These are phyloP conservation scores for Clinocottus analis DNA, from an alignment of 2,113 vertebrate genomes.

Conservation along the genomic window DNA sequence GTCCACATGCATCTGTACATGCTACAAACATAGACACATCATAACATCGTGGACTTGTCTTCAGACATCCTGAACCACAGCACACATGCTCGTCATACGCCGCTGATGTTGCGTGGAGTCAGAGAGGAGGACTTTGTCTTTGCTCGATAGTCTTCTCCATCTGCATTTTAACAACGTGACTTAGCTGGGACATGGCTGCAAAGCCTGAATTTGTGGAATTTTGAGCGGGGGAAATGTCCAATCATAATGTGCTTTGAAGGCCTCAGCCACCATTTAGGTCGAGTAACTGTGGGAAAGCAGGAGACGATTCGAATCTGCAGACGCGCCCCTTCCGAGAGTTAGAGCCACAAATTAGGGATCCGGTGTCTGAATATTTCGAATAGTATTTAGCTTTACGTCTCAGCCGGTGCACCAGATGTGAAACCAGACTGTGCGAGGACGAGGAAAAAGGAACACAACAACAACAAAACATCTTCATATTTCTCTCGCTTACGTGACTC, in stretches of 20 bases:
- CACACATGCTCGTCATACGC: constrained; percentile 28
- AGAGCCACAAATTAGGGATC: constrained; percentile 34
- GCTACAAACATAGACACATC: background rate
- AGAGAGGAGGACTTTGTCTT: background rate
- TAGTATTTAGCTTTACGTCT: constrained; percentile 13
- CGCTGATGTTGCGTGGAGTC: background rate
- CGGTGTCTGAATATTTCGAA: background rate
- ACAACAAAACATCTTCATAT: constrained; percentile 18
- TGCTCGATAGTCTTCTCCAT: background rate
- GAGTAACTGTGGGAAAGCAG: constrained; percentile 37
- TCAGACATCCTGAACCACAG: constrained; percentile 4
- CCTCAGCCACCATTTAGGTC: constrained; percentile 35
- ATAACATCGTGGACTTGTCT: background rate
- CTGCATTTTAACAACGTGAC: constrained; percentile 7
- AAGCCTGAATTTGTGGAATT: constrained; percentile 36
- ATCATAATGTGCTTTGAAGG: constrained; percentile 52
- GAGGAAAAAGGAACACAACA: constrained; percentile 6
- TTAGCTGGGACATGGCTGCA: constrained; percentile 32
- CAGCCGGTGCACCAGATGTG: background rate
- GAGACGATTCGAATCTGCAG: too few relatives aligned
- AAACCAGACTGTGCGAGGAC: background rate
- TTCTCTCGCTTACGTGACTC: constrained; percentile 9
- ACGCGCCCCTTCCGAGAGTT: too few relatives aligned
- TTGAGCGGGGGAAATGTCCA: constrained; percentile 17
- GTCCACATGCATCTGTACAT: background rate